A percentile compares a stretch with the other conserved stretches of the same genome.
These are phyloP conservation scores for Halocynthia roretzi DNA, from an alignment of 23 tunicate species.

Conservation along the genomic window DNA sequence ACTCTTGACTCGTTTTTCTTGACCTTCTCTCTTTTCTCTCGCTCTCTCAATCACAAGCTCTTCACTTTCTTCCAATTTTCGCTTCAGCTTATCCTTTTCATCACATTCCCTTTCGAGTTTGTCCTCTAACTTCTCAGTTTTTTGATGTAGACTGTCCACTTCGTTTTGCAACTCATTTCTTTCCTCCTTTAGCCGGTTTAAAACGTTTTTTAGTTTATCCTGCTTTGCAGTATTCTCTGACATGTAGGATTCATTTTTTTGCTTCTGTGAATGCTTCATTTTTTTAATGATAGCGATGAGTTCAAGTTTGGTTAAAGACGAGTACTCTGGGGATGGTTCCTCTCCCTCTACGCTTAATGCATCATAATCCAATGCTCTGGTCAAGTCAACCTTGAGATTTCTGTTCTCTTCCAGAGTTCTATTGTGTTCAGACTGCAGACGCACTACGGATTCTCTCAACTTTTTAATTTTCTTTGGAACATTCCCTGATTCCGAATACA, in stretches of 20 bases:
- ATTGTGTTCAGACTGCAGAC: conserved; percentile 45
- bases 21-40: too few species aligned
- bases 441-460: conserved; percentile 40
- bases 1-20: too few species aligned
- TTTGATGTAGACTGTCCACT: not conserved
- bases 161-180: not conserved
- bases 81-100: too few species aligned
- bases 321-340: conserved; percentile 23
- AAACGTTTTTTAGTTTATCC: not conserved
- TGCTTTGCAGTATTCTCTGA: not conserved
- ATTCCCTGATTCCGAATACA: not conserved
- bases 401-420: conserved; percentile 37
- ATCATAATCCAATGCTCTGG: conserved; percentile 35
- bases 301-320: conserved; percentile 38
- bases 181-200: not conserved
- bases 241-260: too few species aligned
- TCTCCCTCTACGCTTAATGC: conserved; percentile 5
- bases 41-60: too few species aligned
- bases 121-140: too few species aligned
- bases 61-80: too few species aligned
- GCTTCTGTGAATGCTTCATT: conserved; percentile 2
- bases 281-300: conserved; percentile 29
- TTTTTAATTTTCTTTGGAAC: conserved; percentile 15
- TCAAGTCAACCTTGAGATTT: conserved; percentile 33
- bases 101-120: too few species aligned